These are phyloP conservation scores for Nomada fucata DNA, from an alignment of 2,888 invertebrate genomes.

Conservation along the genomic window DNA sequence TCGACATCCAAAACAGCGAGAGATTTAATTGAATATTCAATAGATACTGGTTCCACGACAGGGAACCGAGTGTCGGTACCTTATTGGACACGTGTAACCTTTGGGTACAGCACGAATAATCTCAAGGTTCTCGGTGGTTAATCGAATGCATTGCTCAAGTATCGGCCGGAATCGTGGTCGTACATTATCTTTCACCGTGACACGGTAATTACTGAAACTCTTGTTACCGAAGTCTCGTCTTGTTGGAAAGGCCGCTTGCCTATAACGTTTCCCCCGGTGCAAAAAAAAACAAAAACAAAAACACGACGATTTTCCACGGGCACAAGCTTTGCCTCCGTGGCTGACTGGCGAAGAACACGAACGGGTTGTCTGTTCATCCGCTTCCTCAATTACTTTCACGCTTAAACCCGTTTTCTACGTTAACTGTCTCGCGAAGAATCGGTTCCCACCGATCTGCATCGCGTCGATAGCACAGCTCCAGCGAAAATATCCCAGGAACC, in stretches of 20 bases:
- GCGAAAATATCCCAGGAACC: slow-evolving; percentile 52
- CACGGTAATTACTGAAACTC: slow-evolving; percentile 11
- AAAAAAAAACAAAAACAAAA: slow-evolving; percentile 16
- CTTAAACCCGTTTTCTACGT: slow-evolving; percentile 77
- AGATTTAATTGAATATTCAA: no score
- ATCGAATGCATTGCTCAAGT: slow-evolving; percentile 3
- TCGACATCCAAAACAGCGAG: no score
- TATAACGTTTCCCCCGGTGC: slow-evolving; percentile 19
- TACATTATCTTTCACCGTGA: neutral
- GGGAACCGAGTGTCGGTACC: neutral
- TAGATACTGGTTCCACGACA: neutral
- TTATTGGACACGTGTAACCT: neutral
- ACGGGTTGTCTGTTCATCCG: slow-evolving; percentile 65
- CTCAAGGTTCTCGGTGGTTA: neutral
- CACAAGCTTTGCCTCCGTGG: slow-evolving; percentile 37
- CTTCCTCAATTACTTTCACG: slow-evolving; percentile 80
- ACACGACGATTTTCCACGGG: slow-evolving; percentile 57
- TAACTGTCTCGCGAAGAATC: slow-evolving; percentile 72
- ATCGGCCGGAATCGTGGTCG: neutral
- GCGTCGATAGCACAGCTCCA: slow-evolving; percentile 33
- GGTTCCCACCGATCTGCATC: slow-evolving; percentile 71
- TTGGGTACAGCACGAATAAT: neutral
- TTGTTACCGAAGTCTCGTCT: neutral
- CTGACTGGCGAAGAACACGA: slow-evolving; percentile 45
- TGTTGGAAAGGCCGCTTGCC: neutral